Evolutionary conservation across 1,140 invertebrate genomes (phyloP).

Genomic region (Teleopsis dalmanni): DNA sequence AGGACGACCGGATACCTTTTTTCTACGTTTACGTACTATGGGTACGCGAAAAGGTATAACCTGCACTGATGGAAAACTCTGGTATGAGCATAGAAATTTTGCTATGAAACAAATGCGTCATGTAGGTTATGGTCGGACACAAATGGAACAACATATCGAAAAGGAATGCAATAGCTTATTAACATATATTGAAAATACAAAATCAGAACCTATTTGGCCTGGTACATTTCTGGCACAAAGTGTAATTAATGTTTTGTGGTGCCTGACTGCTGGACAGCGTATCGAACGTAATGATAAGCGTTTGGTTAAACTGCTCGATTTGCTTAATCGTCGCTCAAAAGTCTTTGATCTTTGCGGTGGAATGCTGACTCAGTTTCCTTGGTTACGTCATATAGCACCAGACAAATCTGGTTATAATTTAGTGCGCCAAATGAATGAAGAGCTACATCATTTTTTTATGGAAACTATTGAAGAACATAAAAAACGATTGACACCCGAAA

Average conservation of each 20-base stretch:
- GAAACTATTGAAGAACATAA: constrained; percentile 57
- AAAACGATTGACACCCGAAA: constrained; percentile 44
- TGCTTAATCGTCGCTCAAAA: constrained; percentile 55
- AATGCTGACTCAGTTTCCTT: constrained; percentile 58
- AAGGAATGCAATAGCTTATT: constrained; percentile 53
- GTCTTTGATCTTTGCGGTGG: constrained; percentile 66
- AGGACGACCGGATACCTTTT: constrained; percentile 65
- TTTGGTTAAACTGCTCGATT: constrained; percentile 52
- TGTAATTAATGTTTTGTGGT: constrained; percentile 71
- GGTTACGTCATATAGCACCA: constrained; percentile 60
- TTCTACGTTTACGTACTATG: constrained; percentile 60
- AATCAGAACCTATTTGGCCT: constrained; percentile 34
- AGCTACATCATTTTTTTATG: constrained; percentile 53
- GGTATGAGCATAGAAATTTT: constrained; percentile 69
- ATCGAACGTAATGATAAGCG: constrained; percentile 46
- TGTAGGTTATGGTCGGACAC: constrained; percentile 65
- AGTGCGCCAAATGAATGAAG: constrained; percentile 54
- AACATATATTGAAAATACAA: constrained; percentile 43
- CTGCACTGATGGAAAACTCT: constrained; percentile 65
- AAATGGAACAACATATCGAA: constrained; percentile 64
- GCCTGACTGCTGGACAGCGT: constrained; percentile 56
- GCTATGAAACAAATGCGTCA: constrained; percentile 59
- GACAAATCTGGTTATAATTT: constrained; percentile 59
- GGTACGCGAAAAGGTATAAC: constrained; percentile 60
- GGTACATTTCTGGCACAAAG: constrained; percentile 49